Percentiles rank a stretch among this genome's conserved stretches.
Evolutionary conservation across 2,113 vertebrate species (phyloP).

Genomic region (Ciconia boyciana): DNA sequence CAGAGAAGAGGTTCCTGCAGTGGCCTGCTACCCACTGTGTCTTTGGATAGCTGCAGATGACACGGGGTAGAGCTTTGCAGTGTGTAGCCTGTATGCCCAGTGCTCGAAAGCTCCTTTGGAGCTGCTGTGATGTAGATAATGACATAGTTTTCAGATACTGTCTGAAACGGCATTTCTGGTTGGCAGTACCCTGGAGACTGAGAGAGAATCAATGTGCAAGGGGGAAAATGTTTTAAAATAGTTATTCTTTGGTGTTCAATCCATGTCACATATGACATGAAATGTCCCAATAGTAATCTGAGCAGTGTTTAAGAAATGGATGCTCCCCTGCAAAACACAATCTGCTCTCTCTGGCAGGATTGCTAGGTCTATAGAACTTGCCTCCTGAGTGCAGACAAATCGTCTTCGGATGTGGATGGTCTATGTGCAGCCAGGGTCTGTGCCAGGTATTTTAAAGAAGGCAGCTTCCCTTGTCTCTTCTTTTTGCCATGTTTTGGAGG

Average conservation of each 20-base stretch:
- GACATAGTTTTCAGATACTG: neutral
- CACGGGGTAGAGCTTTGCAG: neutral
- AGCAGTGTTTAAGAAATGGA: neutral
- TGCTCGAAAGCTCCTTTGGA: neutral
- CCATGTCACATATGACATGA: fast-evolving
- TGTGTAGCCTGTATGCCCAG: neutral
- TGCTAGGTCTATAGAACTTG: neutral
- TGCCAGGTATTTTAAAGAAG: neutral
- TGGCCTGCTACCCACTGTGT: neutral
- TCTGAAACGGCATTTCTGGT: neutral
- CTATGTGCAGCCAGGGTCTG: neutral
- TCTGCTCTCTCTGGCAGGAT: neutral
- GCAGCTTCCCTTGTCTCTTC: neutral
- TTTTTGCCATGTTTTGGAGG: neutral
- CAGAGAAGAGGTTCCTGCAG: neutral
- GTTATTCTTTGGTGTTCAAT: neutral
- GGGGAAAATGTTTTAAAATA: neutral
- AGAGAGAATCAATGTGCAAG: neutral
- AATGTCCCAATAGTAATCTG: neutral
- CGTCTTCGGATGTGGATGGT: neutral
- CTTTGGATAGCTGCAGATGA: neutral
- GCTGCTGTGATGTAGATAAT: neutral
- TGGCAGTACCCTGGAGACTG: neutral
- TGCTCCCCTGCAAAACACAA: neutral
- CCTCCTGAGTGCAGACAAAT: neutral